Conservation (phyloP, 2,888 invertebrate genomes). For the Dasysyrphus albostriatus region DNA sequence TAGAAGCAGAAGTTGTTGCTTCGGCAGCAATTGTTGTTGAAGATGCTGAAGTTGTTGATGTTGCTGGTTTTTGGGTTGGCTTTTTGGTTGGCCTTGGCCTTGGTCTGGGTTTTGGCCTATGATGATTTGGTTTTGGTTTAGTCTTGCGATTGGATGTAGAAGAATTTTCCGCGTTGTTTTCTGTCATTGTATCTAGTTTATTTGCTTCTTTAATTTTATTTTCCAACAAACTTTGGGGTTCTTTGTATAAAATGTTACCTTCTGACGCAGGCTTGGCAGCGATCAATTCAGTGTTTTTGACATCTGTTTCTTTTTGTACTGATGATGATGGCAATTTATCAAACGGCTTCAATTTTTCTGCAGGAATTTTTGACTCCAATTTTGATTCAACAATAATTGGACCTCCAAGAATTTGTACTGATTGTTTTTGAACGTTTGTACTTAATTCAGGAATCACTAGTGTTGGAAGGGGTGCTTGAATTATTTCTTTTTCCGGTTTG, state of each 20-base stretch:
- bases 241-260: neutral
- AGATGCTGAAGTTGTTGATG: neutral
- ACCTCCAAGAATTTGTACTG: neutral
- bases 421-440: neutral
- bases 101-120: neutral
- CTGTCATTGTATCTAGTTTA: neutral
- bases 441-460: neutral
- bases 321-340: neutral
- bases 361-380: neutral
- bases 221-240: neutral
- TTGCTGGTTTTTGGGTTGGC: conserved; percentile 14
- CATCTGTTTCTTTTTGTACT: neutral
- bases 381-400: neutral
- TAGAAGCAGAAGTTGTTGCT: neutral
- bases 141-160: neutral
- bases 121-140: neutral
- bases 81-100: conserved; percentile 21
- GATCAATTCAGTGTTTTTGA: neutral
- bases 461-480: neutral
- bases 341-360: neutral
- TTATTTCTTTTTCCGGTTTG: neutral
- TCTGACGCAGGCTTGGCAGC: neutral
- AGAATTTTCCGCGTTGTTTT: neutral
- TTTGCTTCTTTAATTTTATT: neutral
- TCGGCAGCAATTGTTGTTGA: neutral